Evolutionary conservation across 2,797 vertebrate genomes (phyloP).

Genomic region (Meriones psammophilus): DNA sequence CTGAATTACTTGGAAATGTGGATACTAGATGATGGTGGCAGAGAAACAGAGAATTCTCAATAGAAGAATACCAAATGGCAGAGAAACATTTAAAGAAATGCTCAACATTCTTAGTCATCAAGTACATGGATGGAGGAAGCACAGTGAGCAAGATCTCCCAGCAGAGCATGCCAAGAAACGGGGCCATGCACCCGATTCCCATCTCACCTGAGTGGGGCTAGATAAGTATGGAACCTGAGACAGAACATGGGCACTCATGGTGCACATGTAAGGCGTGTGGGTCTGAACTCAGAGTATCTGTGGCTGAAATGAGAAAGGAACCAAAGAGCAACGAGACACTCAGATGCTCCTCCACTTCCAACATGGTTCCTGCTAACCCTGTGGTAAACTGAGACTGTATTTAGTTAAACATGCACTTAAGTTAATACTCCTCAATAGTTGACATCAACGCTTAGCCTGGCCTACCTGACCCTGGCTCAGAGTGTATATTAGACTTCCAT

Average conservation of each 20-base stretch:
- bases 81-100: too few relatives aligned
- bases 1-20: neutral
- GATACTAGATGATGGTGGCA: neutral
- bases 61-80: too few relatives aligned
- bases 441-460: neutral
- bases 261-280: neutral
- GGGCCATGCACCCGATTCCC: neutral
- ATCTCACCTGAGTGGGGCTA: neutral
- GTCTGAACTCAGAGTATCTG: neutral
- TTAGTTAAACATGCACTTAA: neutral
- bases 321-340: neutral
- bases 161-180: neutral
- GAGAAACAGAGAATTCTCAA: neutral
- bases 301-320: neutral
- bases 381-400: neutral
- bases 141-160: neutral
- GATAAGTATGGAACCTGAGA: neutral
- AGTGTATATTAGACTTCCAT: neutral
- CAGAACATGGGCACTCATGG: neutral
- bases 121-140: fast-evolving
- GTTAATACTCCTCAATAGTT: neutral
- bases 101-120: too few relatives aligned
- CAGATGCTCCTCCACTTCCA: neutral
- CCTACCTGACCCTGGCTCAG: neutral
- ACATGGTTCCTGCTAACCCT: neutral